Percentiles rank a stretch among this genome's conserved stretches.
phyloP scores from a whole-genome alignment of 2,113 vertebrate species.

The Herpetotheres cachinnans region DNA sequence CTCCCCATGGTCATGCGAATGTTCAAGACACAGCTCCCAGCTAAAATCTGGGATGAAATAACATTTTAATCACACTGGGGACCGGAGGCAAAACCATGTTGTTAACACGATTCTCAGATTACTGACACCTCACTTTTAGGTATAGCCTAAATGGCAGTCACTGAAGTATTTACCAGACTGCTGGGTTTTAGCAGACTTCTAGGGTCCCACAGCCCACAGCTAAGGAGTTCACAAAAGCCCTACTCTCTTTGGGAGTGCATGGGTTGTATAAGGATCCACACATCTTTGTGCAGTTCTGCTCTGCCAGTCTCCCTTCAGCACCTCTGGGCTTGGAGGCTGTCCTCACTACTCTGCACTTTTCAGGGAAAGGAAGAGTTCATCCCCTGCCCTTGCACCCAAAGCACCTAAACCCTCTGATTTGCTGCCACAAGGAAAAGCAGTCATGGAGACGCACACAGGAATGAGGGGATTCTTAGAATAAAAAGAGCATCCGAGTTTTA shows the following conservation, averaged over 20 bases:
- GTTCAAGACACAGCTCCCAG: neutral
- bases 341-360: neutral
- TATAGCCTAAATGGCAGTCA: neutral
- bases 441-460: neutral
- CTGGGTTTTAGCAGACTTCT: neutral
- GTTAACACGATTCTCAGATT: neutral
- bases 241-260: neutral
- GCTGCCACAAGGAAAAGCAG: neutral
- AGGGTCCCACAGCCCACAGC: neutral
- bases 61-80: neutral
- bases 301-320: neutral
- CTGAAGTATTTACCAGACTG: neutral
- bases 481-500: neutral
- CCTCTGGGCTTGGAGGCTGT: neutral
- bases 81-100: neutral
- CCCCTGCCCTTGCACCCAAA: accelerated
- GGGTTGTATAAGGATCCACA: neutral
- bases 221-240: neutral
- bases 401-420: neutral
- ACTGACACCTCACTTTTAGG: neutral
- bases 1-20: neutral
- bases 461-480: neutral
- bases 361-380: neutral
- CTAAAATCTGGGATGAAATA: neutral
- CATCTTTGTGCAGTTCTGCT: neutral